Evolutionary conservation across 2,113 vertebrate genomes (phyloP).

Genomic region (Gallinago paraguaiae): DNA sequence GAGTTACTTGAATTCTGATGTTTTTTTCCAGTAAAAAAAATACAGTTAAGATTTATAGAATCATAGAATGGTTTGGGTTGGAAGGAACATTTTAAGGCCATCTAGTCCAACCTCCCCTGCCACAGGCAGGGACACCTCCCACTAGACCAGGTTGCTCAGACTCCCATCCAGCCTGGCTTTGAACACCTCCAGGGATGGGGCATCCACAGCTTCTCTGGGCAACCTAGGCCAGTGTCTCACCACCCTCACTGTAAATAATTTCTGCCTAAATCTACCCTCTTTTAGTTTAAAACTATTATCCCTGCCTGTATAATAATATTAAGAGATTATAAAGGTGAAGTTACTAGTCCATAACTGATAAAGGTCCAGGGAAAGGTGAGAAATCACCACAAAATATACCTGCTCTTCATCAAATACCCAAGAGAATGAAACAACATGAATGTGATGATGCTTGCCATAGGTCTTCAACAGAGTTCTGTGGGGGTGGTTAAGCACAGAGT

Average conservation of each 20-base stretch:
- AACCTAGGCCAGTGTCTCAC: background rate
- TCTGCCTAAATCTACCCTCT: background rate
- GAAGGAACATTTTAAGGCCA: background rate
- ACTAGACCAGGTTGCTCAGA: background rate
- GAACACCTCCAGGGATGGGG: background rate
- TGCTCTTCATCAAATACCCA: background rate
- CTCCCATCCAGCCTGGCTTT: background rate
- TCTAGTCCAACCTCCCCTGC: background rate
- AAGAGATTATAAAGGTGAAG: background rate
- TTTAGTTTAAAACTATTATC: background rate
- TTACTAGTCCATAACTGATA: background rate
- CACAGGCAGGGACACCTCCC: background rate
- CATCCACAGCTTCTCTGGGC: background rate
- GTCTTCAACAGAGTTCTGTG: background rate
- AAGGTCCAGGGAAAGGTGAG: background rate
- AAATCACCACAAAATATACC: too few relatives aligned
- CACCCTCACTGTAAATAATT: background rate
- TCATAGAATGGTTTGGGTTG: background rate
- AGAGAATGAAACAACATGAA: too few relatives aligned
- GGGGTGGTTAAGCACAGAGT: background rate
- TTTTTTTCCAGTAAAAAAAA: background rate
- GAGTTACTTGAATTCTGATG: background rate
- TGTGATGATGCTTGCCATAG: fast-evolving
- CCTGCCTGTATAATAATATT: background rate
- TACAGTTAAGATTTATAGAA: background rate